Evolutionary conservation across 2,888 invertebrate species (phyloP).

Genomic region (Mythimna loreyi): DNA sequence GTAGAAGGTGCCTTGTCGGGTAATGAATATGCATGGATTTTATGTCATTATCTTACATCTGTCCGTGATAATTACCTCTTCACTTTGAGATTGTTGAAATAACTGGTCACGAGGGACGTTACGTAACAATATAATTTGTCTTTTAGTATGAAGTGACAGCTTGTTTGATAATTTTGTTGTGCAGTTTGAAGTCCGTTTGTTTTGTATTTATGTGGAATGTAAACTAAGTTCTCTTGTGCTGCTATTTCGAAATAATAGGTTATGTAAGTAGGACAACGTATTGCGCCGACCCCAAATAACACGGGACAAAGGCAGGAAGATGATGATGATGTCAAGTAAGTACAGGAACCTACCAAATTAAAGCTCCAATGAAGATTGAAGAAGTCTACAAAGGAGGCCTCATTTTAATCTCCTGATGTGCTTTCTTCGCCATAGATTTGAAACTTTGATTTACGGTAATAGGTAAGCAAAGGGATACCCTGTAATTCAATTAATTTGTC

Average conservation of each 20-base stretch:
- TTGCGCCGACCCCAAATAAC: too few species aligned
- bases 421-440: neutral
- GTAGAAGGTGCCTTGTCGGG: conserved; percentile 23
- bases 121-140: conserved; percentile 4
- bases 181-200: neutral
- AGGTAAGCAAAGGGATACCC: neutral
- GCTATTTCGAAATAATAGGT: neutral
- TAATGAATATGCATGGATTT: conserved; percentile 49
- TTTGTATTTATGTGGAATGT: neutral
- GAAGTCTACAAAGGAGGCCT: neutral
- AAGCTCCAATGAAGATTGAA: neutral
- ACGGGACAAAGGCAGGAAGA: too few species aligned
- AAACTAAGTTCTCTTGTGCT: neutral
- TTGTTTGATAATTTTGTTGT: conserved; percentile 13
- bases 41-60: conserved; percentile 45
- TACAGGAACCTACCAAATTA: too few species aligned
- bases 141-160: neutral
- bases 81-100: conserved; percentile 1
- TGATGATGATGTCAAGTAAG: neutral
- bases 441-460: neutral
- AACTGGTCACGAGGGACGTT: conserved; percentile 15
- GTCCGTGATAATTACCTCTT: conserved; percentile 23
- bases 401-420: neutral
- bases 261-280: too few species aligned
- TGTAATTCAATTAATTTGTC: conserved; percentile 3